Percentiles rank a stretch among this genome's conserved stretches.
These are phyloP conservation scores for Blastobasis lacticolella DNA, from an alignment of 2,888 invertebrate genomes.

Conservation along the genomic window DNA sequence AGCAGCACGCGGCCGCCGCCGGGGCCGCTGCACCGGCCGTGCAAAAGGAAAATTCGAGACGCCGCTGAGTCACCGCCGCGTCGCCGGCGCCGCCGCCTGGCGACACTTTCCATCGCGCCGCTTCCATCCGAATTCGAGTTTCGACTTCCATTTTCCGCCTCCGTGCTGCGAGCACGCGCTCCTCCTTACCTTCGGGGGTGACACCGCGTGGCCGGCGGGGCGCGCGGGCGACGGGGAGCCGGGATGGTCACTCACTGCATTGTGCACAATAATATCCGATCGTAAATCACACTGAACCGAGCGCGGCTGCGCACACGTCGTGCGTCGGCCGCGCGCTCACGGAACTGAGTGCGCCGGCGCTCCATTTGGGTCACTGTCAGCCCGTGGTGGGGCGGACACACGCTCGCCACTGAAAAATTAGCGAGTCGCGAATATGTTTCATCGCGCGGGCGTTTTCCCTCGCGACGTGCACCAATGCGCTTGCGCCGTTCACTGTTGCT, in stretches of 20 bases:
- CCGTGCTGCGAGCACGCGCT: slow-evolving; percentile 23
- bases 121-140: slow-evolving; percentile 14
- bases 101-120: slow-evolving; percentile 11
- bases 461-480: slow-evolving; percentile 51
- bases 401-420: slow-evolving; percentile 66
- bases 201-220: slow-evolving; percentile 1
- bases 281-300: slow-evolving; percentile 51
- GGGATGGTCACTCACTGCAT: slow-evolving; percentile 52
- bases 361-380: slow-evolving; percentile 73
- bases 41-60: slow-evolving; percentile 28
- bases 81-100: slow-evolving; percentile 14
- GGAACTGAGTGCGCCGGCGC: slow-evolving; percentile 70
- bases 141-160: slow-evolving; percentile 5
- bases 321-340: slow-evolving; percentile 50
- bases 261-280: slow-evolving; percentile 60
- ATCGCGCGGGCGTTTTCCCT: slow-evolving; percentile 61
- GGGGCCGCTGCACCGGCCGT: slow-evolving; percentile 15
- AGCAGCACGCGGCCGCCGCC: slow-evolving; percentile 8
- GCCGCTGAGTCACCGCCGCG: slow-evolving; percentile 20
- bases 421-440: slow-evolving; percentile 65
- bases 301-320: slow-evolving; percentile 25
- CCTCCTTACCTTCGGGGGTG: slow-evolving; percentile 46
- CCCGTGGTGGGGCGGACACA: slow-evolving; percentile 62
- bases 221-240: neutral
- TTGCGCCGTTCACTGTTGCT: slow-evolving; percentile 31